Conservation (phyloP, 2,113 vertebrate genomes). For the Nannobrachium achirus region DNA sequence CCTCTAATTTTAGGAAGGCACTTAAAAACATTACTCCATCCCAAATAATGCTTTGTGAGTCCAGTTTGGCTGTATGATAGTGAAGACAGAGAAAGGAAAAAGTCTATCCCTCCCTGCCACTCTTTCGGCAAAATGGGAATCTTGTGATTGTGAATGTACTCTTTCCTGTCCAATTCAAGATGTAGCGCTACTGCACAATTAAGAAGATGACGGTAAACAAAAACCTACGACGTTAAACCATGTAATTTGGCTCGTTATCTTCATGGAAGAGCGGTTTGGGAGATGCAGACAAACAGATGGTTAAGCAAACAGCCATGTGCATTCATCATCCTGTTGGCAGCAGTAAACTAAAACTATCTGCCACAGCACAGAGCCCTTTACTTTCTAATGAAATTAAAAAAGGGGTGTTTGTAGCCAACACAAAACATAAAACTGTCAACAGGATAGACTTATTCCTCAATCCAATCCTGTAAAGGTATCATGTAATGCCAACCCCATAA, state of each 20-base stretch:
- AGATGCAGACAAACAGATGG: constrained; percentile 3
- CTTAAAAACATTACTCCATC: constrained; percentile 30
- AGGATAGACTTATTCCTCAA: background rate
- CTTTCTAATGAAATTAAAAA: background rate
- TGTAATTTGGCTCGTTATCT: constrained; percentile 1
- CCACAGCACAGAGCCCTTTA: background rate
- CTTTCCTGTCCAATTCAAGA: background rate
- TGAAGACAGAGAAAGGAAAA: constrained; percentile 5
- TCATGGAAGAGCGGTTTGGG: background rate
- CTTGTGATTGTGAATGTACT: background rate
- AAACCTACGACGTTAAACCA: background rate
- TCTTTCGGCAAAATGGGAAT: constrained; percentile 3
- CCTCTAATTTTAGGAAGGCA: constrained; percentile 10
- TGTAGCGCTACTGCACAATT: background rate
- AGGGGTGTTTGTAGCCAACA: background rate
- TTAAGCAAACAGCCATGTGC: background rate
- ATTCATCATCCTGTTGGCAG: background rate
- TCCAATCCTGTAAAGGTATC: background rate
- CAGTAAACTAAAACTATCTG: background rate
- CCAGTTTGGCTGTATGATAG: constrained; percentile 8
- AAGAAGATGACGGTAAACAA: background rate
- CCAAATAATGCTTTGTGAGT: constrained; percentile 21
- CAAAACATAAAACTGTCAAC: too few relatives aligned
- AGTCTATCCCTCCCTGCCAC: background rate
- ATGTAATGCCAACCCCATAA: background rate